phyloP scores from a whole-genome alignment of 2,888 invertebrate genomes.

The Pristionchus entomophagus region DNA sequence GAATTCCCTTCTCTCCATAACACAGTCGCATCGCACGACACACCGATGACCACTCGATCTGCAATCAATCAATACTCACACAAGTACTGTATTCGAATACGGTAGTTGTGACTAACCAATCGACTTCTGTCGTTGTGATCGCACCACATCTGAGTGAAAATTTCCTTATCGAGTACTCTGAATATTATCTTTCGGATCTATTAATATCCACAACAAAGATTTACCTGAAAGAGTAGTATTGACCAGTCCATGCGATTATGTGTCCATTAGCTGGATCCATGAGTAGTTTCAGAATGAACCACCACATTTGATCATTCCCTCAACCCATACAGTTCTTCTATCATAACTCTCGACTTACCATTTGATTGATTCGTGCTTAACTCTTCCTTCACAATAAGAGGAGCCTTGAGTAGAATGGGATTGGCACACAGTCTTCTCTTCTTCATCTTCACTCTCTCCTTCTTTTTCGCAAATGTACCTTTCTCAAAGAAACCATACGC shows the following conservation, averaged over 20 bases:
- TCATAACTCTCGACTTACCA: background rate
- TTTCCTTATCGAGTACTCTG: background rate
- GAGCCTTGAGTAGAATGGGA: background rate
- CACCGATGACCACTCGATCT: slow-evolving; percentile 30
- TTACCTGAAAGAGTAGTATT: slow-evolving; percentile 32
- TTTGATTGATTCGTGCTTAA: background rate
- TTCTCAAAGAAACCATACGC: background rate
- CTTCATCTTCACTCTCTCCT: background rate
- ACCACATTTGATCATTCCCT: slow-evolving; percentile 35
- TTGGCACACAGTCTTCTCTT: slow-evolving; percentile 21
- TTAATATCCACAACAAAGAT: background rate
- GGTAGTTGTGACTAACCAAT: background rate
- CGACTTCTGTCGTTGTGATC: slow-evolving; percentile 17
- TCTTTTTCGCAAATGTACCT: background rate
- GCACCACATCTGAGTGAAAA: slow-evolving; percentile 39
- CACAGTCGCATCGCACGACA: slow-evolving; percentile 45
- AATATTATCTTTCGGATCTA: background rate
- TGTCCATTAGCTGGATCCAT: background rate
- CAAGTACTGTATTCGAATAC: background rate
- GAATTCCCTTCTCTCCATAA: slow-evolving; percentile 28
- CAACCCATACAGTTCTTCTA: background rate
- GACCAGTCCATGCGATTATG: slow-evolving; percentile 7
- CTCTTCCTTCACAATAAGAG: background rate
- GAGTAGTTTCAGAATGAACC: slow-evolving; percentile 11
- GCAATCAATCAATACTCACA: background rate